Conservation (phyloP, 2,113 vertebrate genomes). For the Callaeas wilsoni region DNA sequence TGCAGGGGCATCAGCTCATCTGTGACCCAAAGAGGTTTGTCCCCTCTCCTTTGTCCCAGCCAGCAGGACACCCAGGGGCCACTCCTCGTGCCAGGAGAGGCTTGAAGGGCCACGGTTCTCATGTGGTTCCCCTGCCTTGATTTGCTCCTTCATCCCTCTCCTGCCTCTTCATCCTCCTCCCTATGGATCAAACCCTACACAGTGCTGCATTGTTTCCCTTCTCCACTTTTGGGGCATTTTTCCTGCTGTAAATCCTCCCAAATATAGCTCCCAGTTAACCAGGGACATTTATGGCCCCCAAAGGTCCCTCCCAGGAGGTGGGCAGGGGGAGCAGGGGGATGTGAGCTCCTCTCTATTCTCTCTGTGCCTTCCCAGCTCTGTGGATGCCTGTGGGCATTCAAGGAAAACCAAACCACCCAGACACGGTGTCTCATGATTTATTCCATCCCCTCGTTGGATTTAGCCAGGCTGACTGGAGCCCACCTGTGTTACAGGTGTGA, state of each 20-base stretch:
- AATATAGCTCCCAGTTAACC: accelerated
- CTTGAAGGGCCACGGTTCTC: accelerated
- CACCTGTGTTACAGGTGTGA: background rate
- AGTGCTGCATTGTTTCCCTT: accelerated
- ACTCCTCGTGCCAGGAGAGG: background rate
- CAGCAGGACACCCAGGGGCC: background rate
- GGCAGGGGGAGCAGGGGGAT: background rate
- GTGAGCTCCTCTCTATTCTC: background rate
- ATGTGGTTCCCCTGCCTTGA: background rate
- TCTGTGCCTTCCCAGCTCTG: accelerated
- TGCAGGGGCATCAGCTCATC: background rate
- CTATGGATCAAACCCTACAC: background rate
- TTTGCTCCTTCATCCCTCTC: background rate
- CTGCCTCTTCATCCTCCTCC: background rate
- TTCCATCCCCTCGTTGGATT: accelerated
- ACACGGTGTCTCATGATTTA: accelerated
- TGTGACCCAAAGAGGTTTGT: accelerated
- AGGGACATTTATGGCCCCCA: background rate
- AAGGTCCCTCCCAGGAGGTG: background rate
- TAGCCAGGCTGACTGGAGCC: background rate
- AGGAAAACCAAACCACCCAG: background rate
- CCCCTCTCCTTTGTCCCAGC: background rate
- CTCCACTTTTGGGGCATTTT: background rate
- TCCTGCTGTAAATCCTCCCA: background rate
- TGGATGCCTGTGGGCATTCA: accelerated